Conservation (phyloP, 1,140 invertebrate genomes). For the Drosophila gunungcola region DNA sequence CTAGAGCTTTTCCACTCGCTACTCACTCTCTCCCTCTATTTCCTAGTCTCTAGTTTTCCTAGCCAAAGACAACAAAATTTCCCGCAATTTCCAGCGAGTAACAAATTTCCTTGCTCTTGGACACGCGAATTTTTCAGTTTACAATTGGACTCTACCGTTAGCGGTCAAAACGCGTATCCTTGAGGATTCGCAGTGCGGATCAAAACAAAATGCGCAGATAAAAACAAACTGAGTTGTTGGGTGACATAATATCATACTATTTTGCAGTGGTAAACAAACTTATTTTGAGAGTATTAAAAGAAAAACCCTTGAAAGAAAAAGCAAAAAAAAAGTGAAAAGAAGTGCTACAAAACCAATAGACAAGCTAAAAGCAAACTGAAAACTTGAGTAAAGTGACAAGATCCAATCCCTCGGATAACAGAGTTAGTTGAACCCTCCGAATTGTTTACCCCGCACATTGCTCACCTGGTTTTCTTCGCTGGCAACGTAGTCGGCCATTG, state of each 20-base stretch:
- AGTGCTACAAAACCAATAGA: not conserved
- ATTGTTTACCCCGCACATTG: conserved; percentile 15
- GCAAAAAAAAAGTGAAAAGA: not conserved
- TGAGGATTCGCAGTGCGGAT: conserved; percentile 21
- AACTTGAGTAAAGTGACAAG: conserved; percentile 10
- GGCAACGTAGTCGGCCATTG: conserved; percentile 81
- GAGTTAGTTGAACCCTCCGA: conserved; percentile 18
- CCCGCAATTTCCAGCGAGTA: conserved; percentile 26
- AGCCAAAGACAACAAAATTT: conserved; percentile 51
- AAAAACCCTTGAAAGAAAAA: not conserved
- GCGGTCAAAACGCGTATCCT: conserved; percentile 37
- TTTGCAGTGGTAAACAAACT: conserved; percentile 4
- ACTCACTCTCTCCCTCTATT: conserved; percentile 7
- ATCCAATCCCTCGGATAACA: conserved; percentile 18
- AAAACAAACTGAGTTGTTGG: conserved; percentile 33
- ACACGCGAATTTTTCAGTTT: conserved; percentile 44
- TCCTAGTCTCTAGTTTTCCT: conserved; percentile 14
- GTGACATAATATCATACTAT: conserved; percentile 12
- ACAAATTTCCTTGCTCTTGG: conserved; percentile 35
- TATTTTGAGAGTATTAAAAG: not conserved
- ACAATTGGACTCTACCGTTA: conserved; percentile 41
- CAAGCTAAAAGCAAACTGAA: not conserved
- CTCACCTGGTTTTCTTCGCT: conserved; percentile 49
- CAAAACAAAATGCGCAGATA: conserved; percentile 48
- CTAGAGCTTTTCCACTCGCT: conserved; percentile 39